These are phyloP conservation scores for Crematogaster levior DNA, from an alignment of 2,888 invertebrate species.

Conservation along the genomic window DNA sequence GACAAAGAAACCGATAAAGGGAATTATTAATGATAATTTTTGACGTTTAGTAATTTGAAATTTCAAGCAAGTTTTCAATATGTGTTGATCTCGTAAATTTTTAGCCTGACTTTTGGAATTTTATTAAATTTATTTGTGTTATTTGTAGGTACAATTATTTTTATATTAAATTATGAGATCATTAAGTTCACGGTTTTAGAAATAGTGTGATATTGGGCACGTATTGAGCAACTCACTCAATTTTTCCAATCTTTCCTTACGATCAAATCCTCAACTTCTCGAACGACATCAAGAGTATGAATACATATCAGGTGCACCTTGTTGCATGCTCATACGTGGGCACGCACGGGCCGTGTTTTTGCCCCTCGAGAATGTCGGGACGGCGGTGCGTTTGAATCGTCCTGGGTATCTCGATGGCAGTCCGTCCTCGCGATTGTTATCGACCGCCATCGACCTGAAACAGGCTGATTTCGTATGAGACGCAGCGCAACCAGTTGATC, in stretches of 20 bases:
- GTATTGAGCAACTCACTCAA: neutral
- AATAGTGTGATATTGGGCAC: neutral
- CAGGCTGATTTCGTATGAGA: conserved; percentile 83
- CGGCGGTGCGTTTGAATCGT: conserved; percentile 85
- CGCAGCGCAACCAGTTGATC: conserved; percentile 83
- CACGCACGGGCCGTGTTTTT: conserved; percentile 83
- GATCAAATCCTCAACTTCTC: conserved; percentile 55
- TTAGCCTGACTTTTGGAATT: neutral
- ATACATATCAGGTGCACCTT: conserved; percentile 77
- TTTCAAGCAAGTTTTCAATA: neutral
- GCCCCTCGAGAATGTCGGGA: conserved; percentile 81
- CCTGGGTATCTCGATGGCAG: conserved; percentile 73
- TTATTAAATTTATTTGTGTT: neutral
- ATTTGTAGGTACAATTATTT: neutral
- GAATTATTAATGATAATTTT: conserved; percentile 29
- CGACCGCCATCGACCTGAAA: conserved; percentile 69
- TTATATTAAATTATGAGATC: neutral
- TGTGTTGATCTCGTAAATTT: neutral
- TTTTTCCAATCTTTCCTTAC: neutral
- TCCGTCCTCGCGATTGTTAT: conserved; percentile 80
- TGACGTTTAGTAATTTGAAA: neutral
- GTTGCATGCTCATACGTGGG: conserved; percentile 79
- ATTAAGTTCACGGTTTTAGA: neutral
- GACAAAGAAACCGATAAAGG: conserved; percentile 21
- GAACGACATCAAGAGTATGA: conserved; percentile 71